Evolutionary conservation across 2,888 invertebrate species (phyloP).

Genomic region (Clusia tigrina): DNA sequence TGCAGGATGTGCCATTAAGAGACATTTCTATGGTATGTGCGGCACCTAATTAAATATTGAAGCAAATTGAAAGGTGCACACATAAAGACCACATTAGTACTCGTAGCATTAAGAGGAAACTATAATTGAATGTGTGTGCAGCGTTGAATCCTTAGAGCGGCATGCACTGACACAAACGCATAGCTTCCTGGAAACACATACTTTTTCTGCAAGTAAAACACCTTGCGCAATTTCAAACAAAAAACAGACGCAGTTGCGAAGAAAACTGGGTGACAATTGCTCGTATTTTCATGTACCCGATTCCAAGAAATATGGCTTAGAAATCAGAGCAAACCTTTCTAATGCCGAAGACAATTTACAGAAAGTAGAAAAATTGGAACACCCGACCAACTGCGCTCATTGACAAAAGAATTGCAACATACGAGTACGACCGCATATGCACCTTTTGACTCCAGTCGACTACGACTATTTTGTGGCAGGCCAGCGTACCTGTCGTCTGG

Average conservation of each 20-base stretch:
- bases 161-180: no score
- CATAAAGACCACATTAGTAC: no score
- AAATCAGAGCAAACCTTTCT: neutral
- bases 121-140: no score
- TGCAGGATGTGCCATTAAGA: slow-evolving; percentile 9
- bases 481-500: slow-evolving; percentile 50
- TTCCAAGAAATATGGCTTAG: neutral
- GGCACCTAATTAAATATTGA: slow-evolving; percentile 8
- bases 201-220: no score
- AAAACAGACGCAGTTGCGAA: no score
- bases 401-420: slow-evolving; percentile 36
- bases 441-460: neutral
- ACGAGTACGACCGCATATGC: neutral
- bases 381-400: slow-evolving; percentile 23
- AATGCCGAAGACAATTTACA: neutral
- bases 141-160: no score
- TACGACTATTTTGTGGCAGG: neutral
- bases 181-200: no score
- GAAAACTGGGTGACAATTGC: neutral
- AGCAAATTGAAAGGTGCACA: neutral
- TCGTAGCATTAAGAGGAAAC: no score
- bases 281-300: neutral
- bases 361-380: neutral
- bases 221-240: slow-evolving; percentile 39
- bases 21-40: neutral